Evolutionary conservation across 2,888 invertebrate species (phyloP), one percentile per base, ranked within the genome.

Genomic region (Cabera pusaria): DNA sequence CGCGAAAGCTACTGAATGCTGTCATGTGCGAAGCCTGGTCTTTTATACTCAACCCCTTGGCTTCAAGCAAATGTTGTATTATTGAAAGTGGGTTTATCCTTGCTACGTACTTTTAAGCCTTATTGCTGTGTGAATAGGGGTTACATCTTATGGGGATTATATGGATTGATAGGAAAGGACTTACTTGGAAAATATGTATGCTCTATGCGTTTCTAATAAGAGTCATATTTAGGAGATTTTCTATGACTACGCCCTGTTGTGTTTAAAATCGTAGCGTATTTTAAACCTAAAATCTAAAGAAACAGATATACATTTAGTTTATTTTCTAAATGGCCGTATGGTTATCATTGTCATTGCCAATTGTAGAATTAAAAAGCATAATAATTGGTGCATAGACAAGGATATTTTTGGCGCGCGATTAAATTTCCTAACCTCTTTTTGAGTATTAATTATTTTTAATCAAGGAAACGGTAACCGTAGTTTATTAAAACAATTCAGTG

Each of bases 1-100:
- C 87, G 67, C 75, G 82, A 72, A 70, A 83, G 87, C 87, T 87
- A 87, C 87, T 87, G 87, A 87, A 85, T 87, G 52, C 71, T 76
- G 51, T 70, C 32, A 46, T 51, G 52, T 50, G 48, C 52, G 38
- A 47, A 48, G 55, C 54, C 51, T 49, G 64, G 59, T 64, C 82
- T 85, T 87, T 77, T 87, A 87, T 87, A 87, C 69, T 49, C 59
- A 59, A 59, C 57, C 58, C 63, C 54, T 55, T 56, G 48, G 52
- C 19, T 11, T 23, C 4, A 19, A 34, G 58, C 53, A 46, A 43
- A 32, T 27, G 37, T 34, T 43, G 55, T 62, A 47, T 7, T 72
- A 72, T 77, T 67, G 83, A 81, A 82, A 81, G 45, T 44, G 28
- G 35, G 20, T 20, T 23, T 31, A 38, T 44, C 39, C 42, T 78